Conservation (phyloP, 2,113 vertebrate species). For the Gallinago undulata region DNA sequence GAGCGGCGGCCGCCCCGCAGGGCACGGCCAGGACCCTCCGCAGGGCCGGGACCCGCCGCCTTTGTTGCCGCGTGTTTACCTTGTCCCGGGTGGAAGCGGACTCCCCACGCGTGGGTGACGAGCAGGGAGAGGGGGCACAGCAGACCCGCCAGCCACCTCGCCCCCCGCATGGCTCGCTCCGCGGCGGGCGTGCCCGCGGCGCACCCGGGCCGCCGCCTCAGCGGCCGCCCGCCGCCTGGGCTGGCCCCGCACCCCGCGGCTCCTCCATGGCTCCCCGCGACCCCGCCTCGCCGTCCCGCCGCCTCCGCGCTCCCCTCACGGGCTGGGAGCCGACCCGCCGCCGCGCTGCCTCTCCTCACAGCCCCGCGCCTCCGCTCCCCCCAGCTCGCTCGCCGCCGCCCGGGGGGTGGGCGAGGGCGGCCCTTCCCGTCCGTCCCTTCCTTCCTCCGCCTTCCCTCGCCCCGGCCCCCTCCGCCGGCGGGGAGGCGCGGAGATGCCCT, state of each 20-base stretch:
- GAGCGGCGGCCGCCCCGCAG: not conserved
- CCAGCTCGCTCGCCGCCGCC: not conserved
- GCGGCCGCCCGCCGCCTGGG: not conserved
- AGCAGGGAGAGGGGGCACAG: slow-evolving; percentile 83
- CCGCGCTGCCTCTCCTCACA: not conserved
- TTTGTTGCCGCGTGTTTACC: slow-evolving; percentile 71
- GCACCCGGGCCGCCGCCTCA: slow-evolving; percentile 9
- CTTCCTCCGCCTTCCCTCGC: not conserved
- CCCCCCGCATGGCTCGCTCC: slow-evolving; percentile 81
- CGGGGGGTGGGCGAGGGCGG: not conserved
- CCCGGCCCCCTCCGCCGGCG: not conserved
- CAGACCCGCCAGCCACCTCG: slow-evolving; percentile 83
- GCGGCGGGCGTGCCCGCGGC: not conserved
- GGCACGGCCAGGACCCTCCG: not conserved
- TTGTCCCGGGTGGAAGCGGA: slow-evolving; percentile 87
- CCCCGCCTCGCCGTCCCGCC: not conserved
- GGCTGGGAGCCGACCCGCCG: not conserved
- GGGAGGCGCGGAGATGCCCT: not conserved
- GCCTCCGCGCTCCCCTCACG: not conserved
- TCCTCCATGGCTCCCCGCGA: slow-evolving; percentile 30
- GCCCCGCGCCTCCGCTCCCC: not conserved
- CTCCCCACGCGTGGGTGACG: slow-evolving; percentile 71
- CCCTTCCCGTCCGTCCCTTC: not conserved
- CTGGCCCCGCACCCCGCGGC: not conserved
- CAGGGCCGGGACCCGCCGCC: not conserved